Conservation (phyloP, 92 coral and sea anemone genomes). For the Anthopleura xanthogrammica region DNA sequence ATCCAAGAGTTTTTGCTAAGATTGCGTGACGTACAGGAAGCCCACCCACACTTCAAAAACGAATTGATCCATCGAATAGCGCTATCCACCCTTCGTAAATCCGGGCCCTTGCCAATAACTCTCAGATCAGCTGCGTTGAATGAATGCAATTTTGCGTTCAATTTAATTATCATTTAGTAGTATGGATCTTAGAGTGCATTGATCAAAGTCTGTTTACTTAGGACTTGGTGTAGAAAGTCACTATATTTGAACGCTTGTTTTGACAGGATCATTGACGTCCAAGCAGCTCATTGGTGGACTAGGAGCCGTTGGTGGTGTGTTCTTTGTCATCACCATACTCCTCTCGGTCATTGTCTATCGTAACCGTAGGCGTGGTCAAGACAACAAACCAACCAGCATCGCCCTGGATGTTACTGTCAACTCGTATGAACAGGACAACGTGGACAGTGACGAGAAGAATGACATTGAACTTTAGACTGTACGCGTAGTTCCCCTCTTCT, state of each 20-base stretch:
- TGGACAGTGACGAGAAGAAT: neutral
- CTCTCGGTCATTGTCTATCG: neutral
- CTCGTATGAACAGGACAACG: neutral
- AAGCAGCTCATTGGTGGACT: neutral
- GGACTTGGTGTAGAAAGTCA: no score
- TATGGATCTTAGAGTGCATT: no score
- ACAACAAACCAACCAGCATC: slow-evolving; percentile 3
- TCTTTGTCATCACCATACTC: neutral
- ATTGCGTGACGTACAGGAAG: no score
- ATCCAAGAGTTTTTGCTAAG: no score
- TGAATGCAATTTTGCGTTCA: no score
- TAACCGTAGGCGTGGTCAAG: neutral
- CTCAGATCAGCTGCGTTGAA: no score
- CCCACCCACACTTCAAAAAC: no score
- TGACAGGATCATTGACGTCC: neutral
- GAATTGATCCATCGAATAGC: no score
- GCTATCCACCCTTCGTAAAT: no score
- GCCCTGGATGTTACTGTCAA: slow-evolving; percentile 5
- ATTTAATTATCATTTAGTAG: no score
- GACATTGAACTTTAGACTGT: neutral
- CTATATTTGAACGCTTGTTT: neutral
- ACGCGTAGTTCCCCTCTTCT: neutral
- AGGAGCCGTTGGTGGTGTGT: neutral
- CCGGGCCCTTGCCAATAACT: no score
- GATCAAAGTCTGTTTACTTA: no score